These are phyloP conservation scores for Orycteropus afer DNA, from an alignment of 2,113 vertebrate genomes.

Conservation along the genomic window DNA sequence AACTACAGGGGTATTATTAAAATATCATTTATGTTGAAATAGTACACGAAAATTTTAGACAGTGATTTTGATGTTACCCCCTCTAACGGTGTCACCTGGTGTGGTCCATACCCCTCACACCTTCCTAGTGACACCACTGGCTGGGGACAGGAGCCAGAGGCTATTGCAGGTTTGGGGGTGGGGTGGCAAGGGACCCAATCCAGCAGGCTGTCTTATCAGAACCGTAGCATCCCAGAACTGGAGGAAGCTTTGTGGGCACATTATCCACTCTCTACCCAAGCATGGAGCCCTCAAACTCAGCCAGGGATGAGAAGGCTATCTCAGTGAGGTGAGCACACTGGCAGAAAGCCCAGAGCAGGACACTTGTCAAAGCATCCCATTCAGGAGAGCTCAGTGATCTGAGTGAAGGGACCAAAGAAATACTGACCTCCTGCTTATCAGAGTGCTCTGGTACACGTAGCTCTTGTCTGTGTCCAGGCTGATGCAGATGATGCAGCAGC, in stretches of 20 bases:
- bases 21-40: no score
- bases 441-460: constrained; percentile 95
- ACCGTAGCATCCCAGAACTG: neutral
- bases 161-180: rapidly evolving
- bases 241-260: neutral
- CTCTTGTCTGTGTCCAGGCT: constrained; percentile 94
- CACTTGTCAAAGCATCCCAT: neutral
- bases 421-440: constrained; percentile 83
- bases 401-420: neutral
- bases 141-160: neutral
- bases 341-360: neutral
- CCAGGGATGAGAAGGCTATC: neutral
- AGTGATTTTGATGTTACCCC: no score
- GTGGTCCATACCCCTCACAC: no score
- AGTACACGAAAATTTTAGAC: no score
- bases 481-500: constrained; percentile 95
- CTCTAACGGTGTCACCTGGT: no score
- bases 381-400: neutral
- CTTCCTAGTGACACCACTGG: no score
- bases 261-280: neutral
- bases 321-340: neutral
- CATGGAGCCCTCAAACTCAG: no score
- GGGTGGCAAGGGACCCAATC: rapidly evolving
- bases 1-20: no score
- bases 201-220: neutral